Conservation (phyloP, 92 coral and sea anemone species). For the Isaurus tuberculatus region DNA sequence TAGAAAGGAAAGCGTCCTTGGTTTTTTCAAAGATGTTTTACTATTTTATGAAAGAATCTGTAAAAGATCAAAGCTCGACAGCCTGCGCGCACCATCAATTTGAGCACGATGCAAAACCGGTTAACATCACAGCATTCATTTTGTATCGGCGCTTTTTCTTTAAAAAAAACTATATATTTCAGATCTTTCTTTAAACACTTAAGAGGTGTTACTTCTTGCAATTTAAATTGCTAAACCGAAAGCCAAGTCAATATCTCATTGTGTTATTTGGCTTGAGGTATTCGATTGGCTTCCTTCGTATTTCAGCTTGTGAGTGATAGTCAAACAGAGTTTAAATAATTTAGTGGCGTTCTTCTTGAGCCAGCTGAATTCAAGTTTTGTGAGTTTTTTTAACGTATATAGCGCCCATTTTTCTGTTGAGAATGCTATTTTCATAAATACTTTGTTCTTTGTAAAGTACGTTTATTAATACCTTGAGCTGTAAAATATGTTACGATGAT, state of each 20-base stretch:
- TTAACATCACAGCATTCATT: neutral
- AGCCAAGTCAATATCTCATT: slow-evolving; percentile 28
- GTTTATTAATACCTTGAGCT: neutral
- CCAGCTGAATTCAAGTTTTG: slow-evolving; percentile 19
- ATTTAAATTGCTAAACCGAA: slow-evolving; percentile 10
- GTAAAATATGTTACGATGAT: neutral
- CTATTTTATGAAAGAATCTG: slow-evolving; percentile 19
- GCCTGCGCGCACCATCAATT: slow-evolving; percentile 3
- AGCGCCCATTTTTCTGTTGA: neutral
- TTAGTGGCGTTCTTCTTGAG: slow-evolving; percentile 28
- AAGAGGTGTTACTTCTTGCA: slow-evolving; percentile 4
- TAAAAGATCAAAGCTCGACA: slow-evolving; percentile 3
- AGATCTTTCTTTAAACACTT: neutral
- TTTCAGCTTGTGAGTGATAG: slow-evolving; percentile 33
- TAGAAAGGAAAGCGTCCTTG: slow-evolving; percentile 29
- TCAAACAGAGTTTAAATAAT: slow-evolving; percentile 33
- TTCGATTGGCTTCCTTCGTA: neutral
- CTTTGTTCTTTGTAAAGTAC: neutral
- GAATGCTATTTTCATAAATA: neutral
- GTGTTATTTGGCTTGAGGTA: slow-evolving; percentile 1
- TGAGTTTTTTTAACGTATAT: neutral
- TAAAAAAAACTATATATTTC: neutral
- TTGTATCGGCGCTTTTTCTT: neutral
- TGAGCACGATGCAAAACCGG: neutral
- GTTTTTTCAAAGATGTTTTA: slow-evolving; percentile 24